These are phyloP conservation scores for Myotis yumanensis DNA, from an alignment of 2,113 vertebrate species.

Conservation along the genomic window DNA sequence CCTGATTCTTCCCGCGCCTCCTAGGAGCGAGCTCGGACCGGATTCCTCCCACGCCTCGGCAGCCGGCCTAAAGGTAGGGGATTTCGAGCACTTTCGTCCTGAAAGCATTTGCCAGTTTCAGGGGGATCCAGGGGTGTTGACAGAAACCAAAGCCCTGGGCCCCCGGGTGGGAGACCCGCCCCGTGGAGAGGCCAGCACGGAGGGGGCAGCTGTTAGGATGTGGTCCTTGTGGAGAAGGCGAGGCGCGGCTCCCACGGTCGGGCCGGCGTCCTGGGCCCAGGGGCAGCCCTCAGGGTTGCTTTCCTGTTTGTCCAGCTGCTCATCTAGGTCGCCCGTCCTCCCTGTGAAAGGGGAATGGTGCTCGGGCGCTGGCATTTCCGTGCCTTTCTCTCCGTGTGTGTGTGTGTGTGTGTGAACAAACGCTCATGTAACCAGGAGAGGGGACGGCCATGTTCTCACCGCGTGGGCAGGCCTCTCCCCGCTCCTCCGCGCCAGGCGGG, in stretches of 20 bases:
- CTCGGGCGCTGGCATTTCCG: accelerated
- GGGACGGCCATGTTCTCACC: accelerated
- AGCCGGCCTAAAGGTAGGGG: background rate
- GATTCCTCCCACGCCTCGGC: background rate
- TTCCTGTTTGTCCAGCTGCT: accelerated
- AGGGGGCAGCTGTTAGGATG: background rate
- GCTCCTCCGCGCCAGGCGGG: too few relatives aligned
- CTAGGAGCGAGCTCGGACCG: too few relatives aligned
- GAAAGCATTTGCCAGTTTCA: background rate
- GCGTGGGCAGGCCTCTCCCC: background rate
- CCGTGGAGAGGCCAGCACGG: background rate
- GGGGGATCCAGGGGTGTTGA: accelerated
- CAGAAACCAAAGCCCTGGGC: background rate
- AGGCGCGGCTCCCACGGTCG: background rate
- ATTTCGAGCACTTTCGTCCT: too few relatives aligned
- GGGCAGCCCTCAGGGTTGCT: background rate
- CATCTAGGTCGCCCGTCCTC: too few relatives aligned
- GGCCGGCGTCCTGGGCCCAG: too few relatives aligned
- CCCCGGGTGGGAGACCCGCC: background rate
- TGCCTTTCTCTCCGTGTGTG: background rate
- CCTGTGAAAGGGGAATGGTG: background rate
- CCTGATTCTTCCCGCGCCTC: too few relatives aligned
- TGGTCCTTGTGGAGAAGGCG: background rate
- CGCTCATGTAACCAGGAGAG: too few relatives aligned
- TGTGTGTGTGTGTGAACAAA: too few relatives aligned